Conservation (phyloP, 2,113 vertebrate species). For the Condylura cristata region DNA sequence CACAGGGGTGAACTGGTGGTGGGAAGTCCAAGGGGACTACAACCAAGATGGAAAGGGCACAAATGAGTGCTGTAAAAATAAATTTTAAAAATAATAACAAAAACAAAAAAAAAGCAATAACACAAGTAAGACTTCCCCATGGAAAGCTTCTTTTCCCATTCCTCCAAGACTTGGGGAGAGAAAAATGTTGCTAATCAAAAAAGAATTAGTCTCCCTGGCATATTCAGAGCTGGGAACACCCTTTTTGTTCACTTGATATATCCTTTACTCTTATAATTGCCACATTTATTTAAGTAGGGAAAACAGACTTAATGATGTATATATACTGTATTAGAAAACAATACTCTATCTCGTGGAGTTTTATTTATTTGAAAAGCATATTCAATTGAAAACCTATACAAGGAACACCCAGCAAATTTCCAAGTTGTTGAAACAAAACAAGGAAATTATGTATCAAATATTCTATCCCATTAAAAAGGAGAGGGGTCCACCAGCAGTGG, state of each 20-base stretch:
- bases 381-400: constrained; percentile 61
- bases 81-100: too few relatives aligned
- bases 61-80: too few relatives aligned
- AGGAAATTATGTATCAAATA: constrained; percentile 43
- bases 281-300: constrained; percentile 58
- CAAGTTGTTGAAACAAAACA: constrained; percentile 61
- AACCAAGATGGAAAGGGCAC: too few relatives aligned
- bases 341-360: constrained; percentile 39
- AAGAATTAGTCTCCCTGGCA: constrained; percentile 22
- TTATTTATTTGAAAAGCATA: constrained; percentile 76
- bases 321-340: constrained; percentile 55
- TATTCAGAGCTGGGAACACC: background rate
- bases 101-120: constrained; percentile 58
- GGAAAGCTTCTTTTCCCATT: constrained; percentile 55
- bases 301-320: constrained; percentile 68
- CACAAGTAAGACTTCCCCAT: constrained; percentile 55
- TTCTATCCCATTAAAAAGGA: background rate
- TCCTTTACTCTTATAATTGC: constrained; percentile 54
- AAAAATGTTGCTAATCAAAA: constrained; percentile 73
- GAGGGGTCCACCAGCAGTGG: background rate
- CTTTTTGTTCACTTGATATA: constrained; percentile 66
- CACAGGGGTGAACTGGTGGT: too few relatives aligned
- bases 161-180: constrained; percentile 47
- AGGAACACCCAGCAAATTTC: background rate
- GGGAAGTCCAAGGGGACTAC: too few relatives aligned